phyloP scores from a whole-genome alignment of 2,797 vertebrate genomes.

The Graptemys geographica region DNA sequence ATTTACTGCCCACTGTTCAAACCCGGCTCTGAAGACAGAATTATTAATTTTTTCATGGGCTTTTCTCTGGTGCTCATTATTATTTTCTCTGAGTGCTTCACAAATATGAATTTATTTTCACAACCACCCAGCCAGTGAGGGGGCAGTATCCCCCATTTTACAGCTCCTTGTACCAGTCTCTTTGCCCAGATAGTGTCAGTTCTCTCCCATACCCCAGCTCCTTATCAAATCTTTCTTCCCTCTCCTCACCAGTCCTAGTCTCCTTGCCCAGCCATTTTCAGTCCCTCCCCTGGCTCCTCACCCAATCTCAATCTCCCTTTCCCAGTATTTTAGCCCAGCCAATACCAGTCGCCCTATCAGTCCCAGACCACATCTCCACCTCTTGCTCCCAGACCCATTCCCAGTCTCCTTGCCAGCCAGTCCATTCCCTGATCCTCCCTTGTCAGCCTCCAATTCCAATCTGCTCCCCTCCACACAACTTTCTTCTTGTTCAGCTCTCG shows the following conservation, averaged over 20 bases:
- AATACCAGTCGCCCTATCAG: neutral
- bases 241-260: neutral
- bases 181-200: neutral
- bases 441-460: neutral
- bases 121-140: neutral
- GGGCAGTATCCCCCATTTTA: neutral
- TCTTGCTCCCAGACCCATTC: neutral
- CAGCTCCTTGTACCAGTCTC: neutral
- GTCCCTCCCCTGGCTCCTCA: neutral
- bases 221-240: neutral
- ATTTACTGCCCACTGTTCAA: neutral
- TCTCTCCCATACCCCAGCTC: fast-evolving
- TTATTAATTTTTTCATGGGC: neutral
- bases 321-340: neutral
- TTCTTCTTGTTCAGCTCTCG: neutral
- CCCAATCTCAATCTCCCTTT: neutral
- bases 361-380: neutral
- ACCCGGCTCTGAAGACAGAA: neutral
- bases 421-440: neutral
- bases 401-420: neutral
- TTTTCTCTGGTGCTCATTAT: neutral
- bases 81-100: neutral
- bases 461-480: neutral
- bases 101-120: neutral
- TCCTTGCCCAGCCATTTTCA: neutral